phyloP scores from a whole-genome alignment of 2,888 invertebrate genomes.

The Coleophora flavipennella region DNA sequence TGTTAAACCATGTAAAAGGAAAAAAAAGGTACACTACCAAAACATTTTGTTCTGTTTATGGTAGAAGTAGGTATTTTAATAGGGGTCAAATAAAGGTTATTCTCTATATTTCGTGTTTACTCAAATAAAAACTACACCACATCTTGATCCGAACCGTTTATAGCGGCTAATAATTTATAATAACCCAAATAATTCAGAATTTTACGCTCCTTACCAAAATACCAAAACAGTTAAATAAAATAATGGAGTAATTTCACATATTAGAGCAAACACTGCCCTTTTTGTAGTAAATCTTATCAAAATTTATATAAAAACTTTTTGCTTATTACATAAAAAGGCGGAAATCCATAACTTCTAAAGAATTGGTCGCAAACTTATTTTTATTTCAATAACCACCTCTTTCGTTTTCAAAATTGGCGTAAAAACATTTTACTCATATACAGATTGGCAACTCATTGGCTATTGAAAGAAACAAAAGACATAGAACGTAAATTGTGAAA shows the following conservation, averaged over 20 bases:
- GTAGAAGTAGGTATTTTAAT: too few relatives aligned
- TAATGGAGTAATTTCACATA: slow-evolving; percentile 1
- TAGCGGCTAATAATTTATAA: too few relatives aligned
- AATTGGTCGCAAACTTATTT: not conserved
- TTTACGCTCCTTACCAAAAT: not conserved
- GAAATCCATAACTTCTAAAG: too few relatives aligned
- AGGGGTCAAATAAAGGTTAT: not conserved
- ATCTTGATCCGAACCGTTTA: slow-evolving; percentile 26
- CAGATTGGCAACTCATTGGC: not conserved
- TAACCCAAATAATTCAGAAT: not conserved
- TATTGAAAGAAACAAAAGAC: not conserved
- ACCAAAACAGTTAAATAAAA: not conserved
- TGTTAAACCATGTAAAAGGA: not conserved
- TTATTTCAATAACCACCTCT: too few relatives aligned
- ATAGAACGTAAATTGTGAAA: slow-evolving; percentile 5
- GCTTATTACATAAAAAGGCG: not conserved
- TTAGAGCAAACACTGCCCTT: too few relatives aligned
- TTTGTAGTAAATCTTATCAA: not conserved
- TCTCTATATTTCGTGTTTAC: not conserved
- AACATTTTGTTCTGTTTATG: too few relatives aligned
- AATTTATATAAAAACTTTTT: not conserved
- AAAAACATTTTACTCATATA: not conserved
- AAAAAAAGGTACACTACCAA: not conserved
- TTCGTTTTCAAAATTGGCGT: too few relatives aligned
- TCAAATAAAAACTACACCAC: slow-evolving; percentile 25